Conservation (phyloP, 2,113 vertebrate species). For the Notiomystis cincta region DNA sequence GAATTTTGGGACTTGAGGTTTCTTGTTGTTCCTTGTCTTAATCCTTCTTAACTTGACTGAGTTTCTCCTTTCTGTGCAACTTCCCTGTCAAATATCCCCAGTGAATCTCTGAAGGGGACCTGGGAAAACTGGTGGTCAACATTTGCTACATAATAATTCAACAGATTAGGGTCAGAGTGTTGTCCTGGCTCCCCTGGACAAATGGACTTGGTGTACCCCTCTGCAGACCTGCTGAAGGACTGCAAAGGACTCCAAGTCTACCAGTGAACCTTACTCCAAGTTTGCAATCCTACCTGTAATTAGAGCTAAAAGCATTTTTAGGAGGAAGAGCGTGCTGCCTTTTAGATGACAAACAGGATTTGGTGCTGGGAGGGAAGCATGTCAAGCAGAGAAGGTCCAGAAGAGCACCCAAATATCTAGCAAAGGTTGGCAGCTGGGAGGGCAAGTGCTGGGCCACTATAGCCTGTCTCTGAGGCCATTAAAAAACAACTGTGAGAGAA, state of each 20-base stretch:
- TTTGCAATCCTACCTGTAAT: not conserved
- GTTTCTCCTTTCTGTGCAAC: not conserved
- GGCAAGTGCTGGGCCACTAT: not conserved
- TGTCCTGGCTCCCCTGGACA: not conserved
- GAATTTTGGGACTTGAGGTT: not conserved
- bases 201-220: not conserved
- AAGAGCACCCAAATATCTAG: not conserved
- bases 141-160: not conserved
- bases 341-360: not conserved
- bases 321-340: not conserved
- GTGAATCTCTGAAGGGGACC: not conserved
- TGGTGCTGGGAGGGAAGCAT: not conserved
- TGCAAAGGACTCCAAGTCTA: not conserved
- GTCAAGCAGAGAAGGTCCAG: not conserved
- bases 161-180: not conserved
- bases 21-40: not conserved
- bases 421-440: not conserved
- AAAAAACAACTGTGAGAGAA: conserved; percentile 14
- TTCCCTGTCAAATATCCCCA: not conserved
- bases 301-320: not conserved
- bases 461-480: not conserved
- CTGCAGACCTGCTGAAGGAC: not conserved
- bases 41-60: not conserved
- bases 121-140: not conserved
- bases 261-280: not conserved